Conservation (phyloP, 2,113 vertebrate genomes). For the Syrmaticus mikado region DNA sequence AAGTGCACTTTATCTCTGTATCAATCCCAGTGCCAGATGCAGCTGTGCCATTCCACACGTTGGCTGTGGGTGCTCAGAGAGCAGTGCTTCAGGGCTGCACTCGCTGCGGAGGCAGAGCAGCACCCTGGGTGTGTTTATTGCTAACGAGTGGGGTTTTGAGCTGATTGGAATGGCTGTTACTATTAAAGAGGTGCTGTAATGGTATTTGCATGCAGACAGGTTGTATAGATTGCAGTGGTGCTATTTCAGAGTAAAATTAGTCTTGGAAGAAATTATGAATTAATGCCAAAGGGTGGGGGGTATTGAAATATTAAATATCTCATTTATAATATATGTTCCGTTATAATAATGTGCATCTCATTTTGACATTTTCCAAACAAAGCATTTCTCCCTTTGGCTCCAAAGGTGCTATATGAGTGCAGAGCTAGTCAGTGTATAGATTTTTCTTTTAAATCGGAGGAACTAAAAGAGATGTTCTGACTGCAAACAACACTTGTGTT, state of each 20-base stretch:
- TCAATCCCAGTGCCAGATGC: not conserved
- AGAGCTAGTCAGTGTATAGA: not conserved
- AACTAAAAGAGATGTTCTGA: not conserved
- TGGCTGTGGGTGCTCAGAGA: not conserved
- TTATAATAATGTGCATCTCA: not conserved
- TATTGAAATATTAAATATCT: not conserved
- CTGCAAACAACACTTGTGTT: not conserved
- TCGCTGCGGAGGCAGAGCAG: rapidly evolving
- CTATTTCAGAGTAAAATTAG: not conserved
- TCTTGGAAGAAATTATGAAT: not conserved
- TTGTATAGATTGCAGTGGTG: not conserved
- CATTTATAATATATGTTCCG: not conserved
- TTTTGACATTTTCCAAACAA: conserved; percentile 10
- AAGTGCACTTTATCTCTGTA: not conserved
- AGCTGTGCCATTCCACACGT: not conserved
- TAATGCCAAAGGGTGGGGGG: not conserved
- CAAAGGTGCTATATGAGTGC: not conserved
- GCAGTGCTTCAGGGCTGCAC: rapidly evolving
- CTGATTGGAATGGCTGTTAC: not conserved
- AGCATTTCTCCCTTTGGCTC: not conserved
- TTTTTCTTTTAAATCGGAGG: not conserved
- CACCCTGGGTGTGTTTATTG: not conserved
- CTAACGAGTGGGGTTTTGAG: not conserved
- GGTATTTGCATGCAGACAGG: not conserved
- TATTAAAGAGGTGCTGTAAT: not conserved